Evolutionary conservation across 2,797 vertebrate species (phyloP), one percentile per base, ranked within the genome.

Genomic region (Acanthis flammea): DNA sequence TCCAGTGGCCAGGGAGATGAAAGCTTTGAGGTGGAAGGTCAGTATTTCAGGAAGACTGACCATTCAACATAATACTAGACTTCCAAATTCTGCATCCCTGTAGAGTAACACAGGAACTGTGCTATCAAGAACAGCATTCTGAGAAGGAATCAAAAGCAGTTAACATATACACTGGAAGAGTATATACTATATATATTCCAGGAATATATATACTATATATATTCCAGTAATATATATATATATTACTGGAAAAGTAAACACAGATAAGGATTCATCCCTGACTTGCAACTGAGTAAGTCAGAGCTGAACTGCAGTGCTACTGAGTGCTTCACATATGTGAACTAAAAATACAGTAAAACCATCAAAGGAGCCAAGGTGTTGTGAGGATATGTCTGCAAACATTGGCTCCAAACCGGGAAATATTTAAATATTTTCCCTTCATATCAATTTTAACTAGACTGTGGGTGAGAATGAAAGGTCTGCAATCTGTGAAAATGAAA

Each of bases 401-500:
- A 58, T 88, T 92, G 92, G 19, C 51, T 75, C 39, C 61, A 88
- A 78, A 88, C 33, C 37, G 4, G 8, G 41, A 88, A 82, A 83
- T 28, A 78, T 33, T 72, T 33, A 83, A 93, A 91, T 94, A 91
- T 79, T 94, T 93, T 91, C 50, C 31, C 31, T 72, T 48, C 68
- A 31, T 42, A 89, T 48, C 72, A 77, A 28, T 80, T 94, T 74
- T 78, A 87, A 86, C n/a, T 83, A 89, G 65, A 87, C 42, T 0
- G 22, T 74, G 81, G 72, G 62, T 94, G 84, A 93, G 60, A 93
- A 87, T 54, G 61, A 89, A 88, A 94, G 58, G 58, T 92, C 82
- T 94, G 66, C 85, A 95, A 94, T 91, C 66, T 88, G 86, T 94
- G 89, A 94, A 94, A 94, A 91, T 0, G 0, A 86, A 92, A 94